Percentiles rank a stretch among this genome's conserved stretches.
Conservation (phyloP, 2,113 vertebrate genomes). For the Setophaga petechia region DNA sequence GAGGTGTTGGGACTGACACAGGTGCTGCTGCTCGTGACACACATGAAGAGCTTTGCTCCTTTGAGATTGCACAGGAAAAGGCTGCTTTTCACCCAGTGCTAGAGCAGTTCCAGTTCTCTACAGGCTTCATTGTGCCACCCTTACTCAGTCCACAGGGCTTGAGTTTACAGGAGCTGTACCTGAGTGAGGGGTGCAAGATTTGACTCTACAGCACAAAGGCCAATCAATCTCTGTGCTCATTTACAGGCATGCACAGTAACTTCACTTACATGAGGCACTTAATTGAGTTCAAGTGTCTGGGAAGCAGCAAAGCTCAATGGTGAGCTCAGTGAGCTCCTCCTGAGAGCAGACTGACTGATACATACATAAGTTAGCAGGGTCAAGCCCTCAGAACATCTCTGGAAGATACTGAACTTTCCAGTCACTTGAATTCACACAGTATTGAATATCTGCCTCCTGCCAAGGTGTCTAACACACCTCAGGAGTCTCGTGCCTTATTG, state of each 20-base stretch:
- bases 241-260: not conserved
- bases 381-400: not conserved
- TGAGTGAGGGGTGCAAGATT: conserved; percentile 30
- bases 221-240: not conserved
- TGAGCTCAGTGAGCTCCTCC: not conserved
- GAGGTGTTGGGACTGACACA: not conserved
- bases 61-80: not conserved
- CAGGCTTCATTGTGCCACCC: conserved; percentile 15
- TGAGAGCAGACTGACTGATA: not conserved
- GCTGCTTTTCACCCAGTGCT: not conserved
- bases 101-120: conserved; percentile 28
- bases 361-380: not conserved
- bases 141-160: conserved; percentile 25
- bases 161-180: conserved; percentile 37
- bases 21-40: not conserved
- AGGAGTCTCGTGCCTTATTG: not conserved
- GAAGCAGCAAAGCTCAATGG: not conserved
- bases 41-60: conserved; percentile 5
- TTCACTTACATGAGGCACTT: not conserved
- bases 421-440: not conserved
- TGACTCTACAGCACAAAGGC: not conserved
- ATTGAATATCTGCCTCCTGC: not conserved
- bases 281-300: conserved; percentile 19
- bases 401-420: not conserved
- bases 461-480: not conserved